These are phyloP conservation scores for Trachymyrmex cornetzi DNA, from an alignment of 1,140 invertebrate genomes.

Conservation along the genomic window DNA sequence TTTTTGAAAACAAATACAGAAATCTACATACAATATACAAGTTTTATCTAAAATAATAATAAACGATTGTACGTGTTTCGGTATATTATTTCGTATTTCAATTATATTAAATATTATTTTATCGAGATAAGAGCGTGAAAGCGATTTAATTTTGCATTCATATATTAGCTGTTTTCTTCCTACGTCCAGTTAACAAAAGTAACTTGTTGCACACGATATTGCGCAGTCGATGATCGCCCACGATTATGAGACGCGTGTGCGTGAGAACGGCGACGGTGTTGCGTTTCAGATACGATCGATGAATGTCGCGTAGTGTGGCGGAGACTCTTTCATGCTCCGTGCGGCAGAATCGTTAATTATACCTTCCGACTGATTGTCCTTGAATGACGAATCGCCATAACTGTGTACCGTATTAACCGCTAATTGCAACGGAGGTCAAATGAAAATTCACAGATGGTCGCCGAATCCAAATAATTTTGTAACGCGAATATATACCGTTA, in stretches of 20 bases:
- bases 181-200: conserved; percentile 48
- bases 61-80: neutral
- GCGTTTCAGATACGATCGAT: conserved; percentile 65
- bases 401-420: conserved; percentile 39
- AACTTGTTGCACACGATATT: conserved; percentile 68
- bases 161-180: neutral
- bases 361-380: conserved; percentile 63
- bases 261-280: conserved; percentile 48
- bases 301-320: conserved; percentile 32
- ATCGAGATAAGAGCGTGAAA: neutral
- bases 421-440: conserved; percentile 57
- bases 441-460: conserved; percentile 46
- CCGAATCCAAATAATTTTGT: conserved; percentile 26
- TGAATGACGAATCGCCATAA: conserved; percentile 58
- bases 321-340: conserved; percentile 47
- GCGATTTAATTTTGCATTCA: neutral
- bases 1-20: conserved; percentile 13
- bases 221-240: conserved; percentile 49
- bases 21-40: neutral
- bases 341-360: conserved; percentile 63
- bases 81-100: neutral
- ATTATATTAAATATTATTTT: neutral
- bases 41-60: neutral
- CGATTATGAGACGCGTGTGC: neutral
- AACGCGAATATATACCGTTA: conserved; percentile 24